Evolutionary conservation across 1,140 invertebrate species (phyloP), one percentile per base, ranked within the genome.

Genomic region (Uloborus diversus): DNA sequence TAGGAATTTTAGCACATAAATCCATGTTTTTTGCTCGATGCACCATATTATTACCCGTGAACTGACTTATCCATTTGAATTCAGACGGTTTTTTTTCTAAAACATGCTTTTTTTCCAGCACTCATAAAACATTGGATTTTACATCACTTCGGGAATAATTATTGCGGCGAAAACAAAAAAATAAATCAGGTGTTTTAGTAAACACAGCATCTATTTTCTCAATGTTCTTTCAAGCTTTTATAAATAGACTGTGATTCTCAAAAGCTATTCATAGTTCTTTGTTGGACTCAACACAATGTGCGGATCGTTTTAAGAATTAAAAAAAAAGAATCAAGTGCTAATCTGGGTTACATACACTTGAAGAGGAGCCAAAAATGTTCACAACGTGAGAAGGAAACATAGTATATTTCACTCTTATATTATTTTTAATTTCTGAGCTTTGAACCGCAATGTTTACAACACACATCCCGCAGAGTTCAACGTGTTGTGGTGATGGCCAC

Each of bases 361-460:
- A 71, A 71, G 32, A 25, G 32, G 13, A 59, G 69, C 69, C 69
- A 71, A 47, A 57, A 17, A n/a, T n/a, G 33, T 20, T 33, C 28
- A 56, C 47, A 47, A 23, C 4, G 25, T 49, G 9, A 49, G 25
- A 17, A 49, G 30, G 25, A 70, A 35, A 27, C 11, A 27, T 33
- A 37, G 59, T 1, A 27, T 42, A 59, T 4, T 49, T 42, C 37
- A 9, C 9, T 42, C 9, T 13, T 42, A 13, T 42, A 13, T 42
- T 42, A 42, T 42, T 42, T 17, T 9, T 27, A 57, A 37, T 33
- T 23, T 57, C 13, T 23, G n/a, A 23, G 27, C 17, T 2, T 25
- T 23, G n/a, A 71, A 71, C 69, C 53, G 69, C 69, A 71, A 61
- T 71, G 69, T 71, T 71, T 71, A 71, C 32, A 61, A 5, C n/a